These are phyloP conservation scores for Lepilemur ruficaudatus DNA, from an alignment of 2,797 vertebrate species.

Conservation along the genomic window DNA sequence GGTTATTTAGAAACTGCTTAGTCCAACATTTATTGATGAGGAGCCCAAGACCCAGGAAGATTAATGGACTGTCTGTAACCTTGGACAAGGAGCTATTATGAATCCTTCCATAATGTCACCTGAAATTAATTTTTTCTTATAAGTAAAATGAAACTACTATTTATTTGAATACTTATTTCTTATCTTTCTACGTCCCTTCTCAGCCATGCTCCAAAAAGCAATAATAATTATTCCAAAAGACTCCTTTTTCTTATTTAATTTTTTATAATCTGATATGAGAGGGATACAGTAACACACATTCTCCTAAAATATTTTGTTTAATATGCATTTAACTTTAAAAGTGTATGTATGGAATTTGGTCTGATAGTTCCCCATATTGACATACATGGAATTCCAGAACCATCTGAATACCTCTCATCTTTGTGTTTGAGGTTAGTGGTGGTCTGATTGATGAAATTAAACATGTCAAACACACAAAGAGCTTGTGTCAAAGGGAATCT, in stretches of 20 bases:
- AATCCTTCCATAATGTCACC: constrained; percentile 30
- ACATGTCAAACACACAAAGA: background rate
- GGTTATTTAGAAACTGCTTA: constrained; percentile 66
- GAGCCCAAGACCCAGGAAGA: constrained; percentile 32
- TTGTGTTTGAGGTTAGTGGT: background rate
- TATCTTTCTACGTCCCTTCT: constrained; percentile 24
- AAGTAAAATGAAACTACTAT: constrained; percentile 20
- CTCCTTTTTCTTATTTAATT: background rate
- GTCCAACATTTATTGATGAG: constrained; percentile 59
- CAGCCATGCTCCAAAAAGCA: constrained; percentile 23
- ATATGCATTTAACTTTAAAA: constrained; percentile 7
- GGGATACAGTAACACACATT: background rate
- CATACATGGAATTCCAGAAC: background rate
- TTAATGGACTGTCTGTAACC: constrained; percentile 25
- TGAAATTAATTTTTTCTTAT: constrained; percentile 43
- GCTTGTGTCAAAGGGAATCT: background rate
- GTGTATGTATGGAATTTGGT: background rate
- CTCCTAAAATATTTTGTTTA: constrained; percentile 20
- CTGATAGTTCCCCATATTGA: background rate
- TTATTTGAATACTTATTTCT: constrained; percentile 7
- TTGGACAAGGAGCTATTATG: constrained; percentile 20
- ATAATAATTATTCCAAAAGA: background rate
- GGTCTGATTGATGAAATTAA: background rate
- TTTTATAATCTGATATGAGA: constrained; percentile 32
- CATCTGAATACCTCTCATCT: background rate